phyloP scores from a whole-genome alignment of 2,888 invertebrate genomes.

The Atethmia centrago region DNA sequence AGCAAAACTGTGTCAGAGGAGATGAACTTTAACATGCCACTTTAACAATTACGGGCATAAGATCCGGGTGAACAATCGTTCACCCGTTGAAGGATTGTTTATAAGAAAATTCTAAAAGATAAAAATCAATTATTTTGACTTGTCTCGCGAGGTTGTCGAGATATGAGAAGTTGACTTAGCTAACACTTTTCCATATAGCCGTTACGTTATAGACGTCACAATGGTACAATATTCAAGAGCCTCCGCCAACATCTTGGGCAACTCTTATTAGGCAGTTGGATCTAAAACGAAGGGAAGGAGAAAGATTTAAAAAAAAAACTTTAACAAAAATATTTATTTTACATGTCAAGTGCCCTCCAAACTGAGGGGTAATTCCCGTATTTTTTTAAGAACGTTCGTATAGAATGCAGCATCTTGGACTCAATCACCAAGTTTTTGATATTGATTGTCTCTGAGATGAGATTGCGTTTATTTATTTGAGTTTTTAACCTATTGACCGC shows the following conservation, averaged over 20 bases:
- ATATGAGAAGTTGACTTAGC: neutral
- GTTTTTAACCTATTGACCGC: too few species aligned
- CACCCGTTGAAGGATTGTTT: neutral
- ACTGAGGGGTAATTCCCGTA: neutral
- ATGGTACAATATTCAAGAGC: neutral
- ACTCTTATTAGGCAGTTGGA: neutral
- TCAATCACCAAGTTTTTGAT: neutral
- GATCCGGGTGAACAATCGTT: neutral
- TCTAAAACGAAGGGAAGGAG: neutral
- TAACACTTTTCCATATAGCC: neutral
- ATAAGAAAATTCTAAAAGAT: neutral
- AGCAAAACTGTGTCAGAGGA: neutral
- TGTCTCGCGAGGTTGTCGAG: neutral
- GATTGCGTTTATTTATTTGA: neutral
- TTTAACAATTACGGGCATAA: neutral
- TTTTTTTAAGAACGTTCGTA: neutral
- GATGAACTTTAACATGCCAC: neutral
- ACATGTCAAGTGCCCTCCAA: neutral
- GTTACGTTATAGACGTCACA: neutral
- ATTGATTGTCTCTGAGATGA: neutral
- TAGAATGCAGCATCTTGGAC: neutral
- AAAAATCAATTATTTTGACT: neutral
- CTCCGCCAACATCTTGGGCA: neutral
- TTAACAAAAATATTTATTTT: neutral
- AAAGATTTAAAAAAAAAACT: neutral